Conservation (phyloP, 2,797 vertebrate genomes). For the Anabacerthia variegaticeps region DNA sequence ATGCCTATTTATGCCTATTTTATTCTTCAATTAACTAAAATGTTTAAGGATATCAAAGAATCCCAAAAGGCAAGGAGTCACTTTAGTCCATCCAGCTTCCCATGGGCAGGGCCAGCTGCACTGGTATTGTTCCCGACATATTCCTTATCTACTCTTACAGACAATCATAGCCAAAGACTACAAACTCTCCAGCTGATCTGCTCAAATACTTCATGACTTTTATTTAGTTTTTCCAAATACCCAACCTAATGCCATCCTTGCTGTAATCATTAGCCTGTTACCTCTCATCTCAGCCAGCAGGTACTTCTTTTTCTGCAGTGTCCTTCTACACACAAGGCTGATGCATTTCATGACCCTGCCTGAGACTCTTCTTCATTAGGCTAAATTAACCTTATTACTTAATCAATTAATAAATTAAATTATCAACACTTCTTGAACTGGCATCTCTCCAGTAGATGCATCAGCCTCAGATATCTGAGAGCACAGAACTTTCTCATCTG, state of each 20-base stretch:
- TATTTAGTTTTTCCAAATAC: not conserved
- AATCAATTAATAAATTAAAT: not conserved
- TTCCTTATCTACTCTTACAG: not conserved
- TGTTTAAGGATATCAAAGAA: not conserved
- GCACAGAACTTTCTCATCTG: not conserved
- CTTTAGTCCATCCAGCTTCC: not conserved
- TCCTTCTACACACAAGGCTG: not conserved
- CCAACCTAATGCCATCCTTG: not conserved
- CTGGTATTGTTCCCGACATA: accelerated
- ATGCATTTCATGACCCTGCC: not conserved
- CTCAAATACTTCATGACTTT: not conserved
- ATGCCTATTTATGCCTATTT: not conserved
- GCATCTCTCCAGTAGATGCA: not conserved
- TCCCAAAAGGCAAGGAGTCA: not conserved
- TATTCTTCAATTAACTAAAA: not conserved
- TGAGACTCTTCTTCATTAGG: not conserved
- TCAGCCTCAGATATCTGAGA: not conserved
- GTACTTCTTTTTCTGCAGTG: not conserved
- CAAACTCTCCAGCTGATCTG: not conserved
- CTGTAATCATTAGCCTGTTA: not conserved
- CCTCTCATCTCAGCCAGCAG: not conserved
- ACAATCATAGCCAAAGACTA: not conserved
- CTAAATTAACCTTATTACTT: not conserved
- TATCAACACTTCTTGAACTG: not conserved
- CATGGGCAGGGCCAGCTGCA: not conserved